Conservation (phyloP, 2,888 invertebrate species). For the Hirtodrosophila cameraria region DNA sequence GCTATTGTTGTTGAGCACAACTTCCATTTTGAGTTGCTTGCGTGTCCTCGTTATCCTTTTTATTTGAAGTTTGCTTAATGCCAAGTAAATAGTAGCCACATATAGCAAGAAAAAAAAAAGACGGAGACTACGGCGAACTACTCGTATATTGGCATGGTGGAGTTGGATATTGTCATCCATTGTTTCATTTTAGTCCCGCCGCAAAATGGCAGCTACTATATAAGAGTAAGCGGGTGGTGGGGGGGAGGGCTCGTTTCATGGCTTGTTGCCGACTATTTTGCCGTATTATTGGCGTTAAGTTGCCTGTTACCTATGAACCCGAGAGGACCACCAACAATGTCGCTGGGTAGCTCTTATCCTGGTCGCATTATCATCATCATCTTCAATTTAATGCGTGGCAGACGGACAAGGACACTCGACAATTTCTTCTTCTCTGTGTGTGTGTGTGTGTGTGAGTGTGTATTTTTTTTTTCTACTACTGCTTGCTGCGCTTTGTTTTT, state of each 20-base stretch:
- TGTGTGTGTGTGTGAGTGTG: conserved; percentile 2
- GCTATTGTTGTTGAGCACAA: conserved; percentile 51
- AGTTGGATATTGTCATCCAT: conserved; percentile 46
- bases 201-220: conserved; percentile 39
- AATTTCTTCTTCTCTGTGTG: conserved; percentile 47
- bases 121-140: no score
- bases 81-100: conserved; percentile 69
- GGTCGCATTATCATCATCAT: conserved; percentile 77
- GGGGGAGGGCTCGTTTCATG: conserved; percentile 60
- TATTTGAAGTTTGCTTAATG: conserved; percentile 79
- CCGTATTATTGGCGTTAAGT: conserved; percentile 77
- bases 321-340: conserved; percentile 15
- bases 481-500: conserved; percentile 54
- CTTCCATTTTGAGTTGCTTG: conserved; percentile 67
- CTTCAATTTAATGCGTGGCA: conserved; percentile 78
- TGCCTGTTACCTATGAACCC: conserved; percentile 73
- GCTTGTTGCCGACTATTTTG: conserved; percentile 67
- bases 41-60: conserved; percentile 80
- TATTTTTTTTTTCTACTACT: conserved; percentile 40
- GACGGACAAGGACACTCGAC: conserved; percentile 74
- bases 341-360: conserved; percentile 46
- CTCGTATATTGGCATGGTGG: conserved; percentile 37
- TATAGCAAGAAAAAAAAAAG: conserved; percentile 4
- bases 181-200: conserved; percentile 44
- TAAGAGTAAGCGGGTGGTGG: background rate